These are phyloP conservation scores for Leptothorax acervorum DNA, from an alignment of 2,888 invertebrate genomes.

Conservation along the genomic window DNA sequence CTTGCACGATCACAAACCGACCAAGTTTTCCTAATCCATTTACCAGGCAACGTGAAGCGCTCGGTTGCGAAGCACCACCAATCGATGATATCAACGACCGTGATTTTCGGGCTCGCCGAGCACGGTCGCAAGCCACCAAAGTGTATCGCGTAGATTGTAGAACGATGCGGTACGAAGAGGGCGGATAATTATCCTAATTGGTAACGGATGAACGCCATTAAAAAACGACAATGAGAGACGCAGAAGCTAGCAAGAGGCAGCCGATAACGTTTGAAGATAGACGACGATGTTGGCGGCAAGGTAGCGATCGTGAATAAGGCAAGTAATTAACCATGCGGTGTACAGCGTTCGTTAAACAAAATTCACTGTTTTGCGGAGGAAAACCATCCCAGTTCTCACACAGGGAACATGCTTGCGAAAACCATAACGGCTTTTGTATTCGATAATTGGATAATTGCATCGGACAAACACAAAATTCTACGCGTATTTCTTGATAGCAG, in stretches of 20 bases:
- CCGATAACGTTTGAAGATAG: slow-evolving; percentile 37
- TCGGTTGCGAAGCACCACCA: slow-evolving; percentile 39
- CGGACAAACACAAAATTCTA: slow-evolving; percentile 51
- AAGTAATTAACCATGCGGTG: slow-evolving; percentile 76
- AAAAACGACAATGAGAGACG: slow-evolving; percentile 25
- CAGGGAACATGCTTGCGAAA: background rate
- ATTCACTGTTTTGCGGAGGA: slow-evolving; percentile 66
- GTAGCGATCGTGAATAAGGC: slow-evolving; percentile 60
- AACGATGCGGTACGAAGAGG: slow-evolving; percentile 40
- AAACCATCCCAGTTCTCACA: background rate
- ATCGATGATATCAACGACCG: slow-evolving; percentile 62
- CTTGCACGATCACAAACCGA: slow-evolving; percentile 46
- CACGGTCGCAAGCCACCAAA: slow-evolving; percentile 58
- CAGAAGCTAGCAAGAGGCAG: background rate
- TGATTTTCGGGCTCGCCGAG: slow-evolving; percentile 57
- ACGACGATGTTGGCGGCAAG: slow-evolving; percentile 1
- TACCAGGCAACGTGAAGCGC: slow-evolving; percentile 43
- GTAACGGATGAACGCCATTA: slow-evolving; percentile 53
- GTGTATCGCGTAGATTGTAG: slow-evolving; percentile 46
- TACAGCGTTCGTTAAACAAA: slow-evolving; percentile 77
- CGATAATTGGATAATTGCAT: slow-evolving; percentile 78
- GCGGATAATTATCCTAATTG: slow-evolving; percentile 63
- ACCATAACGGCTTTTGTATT: slow-evolving; percentile 62
- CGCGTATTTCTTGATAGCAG: slow-evolving; percentile 14
- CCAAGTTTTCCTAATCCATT: slow-evolving; percentile 60